These are phyloP conservation scores for Vimba vimba DNA, from an alignment of 2,113 vertebrate species.

Conservation along the genomic window DNA sequence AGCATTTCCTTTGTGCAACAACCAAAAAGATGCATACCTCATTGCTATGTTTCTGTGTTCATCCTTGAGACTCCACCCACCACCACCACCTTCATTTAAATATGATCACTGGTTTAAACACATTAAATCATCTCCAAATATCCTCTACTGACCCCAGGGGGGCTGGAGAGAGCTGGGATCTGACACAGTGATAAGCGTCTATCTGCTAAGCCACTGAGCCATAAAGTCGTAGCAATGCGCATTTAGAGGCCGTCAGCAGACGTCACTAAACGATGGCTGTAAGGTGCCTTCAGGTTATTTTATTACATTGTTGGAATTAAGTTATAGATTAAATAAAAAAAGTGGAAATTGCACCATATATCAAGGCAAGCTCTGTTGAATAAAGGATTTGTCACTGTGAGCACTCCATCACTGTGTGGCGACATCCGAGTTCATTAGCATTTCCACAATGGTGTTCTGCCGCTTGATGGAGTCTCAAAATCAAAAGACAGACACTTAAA, in stretches of 20 bases:
- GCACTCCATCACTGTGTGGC: conserved; percentile 25
- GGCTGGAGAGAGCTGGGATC: conserved; percentile 13
- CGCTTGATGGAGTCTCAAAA: conserved; percentile 1
- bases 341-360: conserved; percentile 45
- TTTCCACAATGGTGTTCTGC: conserved; percentile 42
- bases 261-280: conserved; percentile 42
- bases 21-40: conserved; percentile 62
- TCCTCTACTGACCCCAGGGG: conserved; percentile 35
- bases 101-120: conserved; percentile 43
- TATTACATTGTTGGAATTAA: conserved; percentile 41
- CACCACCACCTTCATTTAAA: not conserved
- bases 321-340: conserved; percentile 55
- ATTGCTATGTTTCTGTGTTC: not conserved
- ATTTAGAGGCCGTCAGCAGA: conserved; percentile 10
- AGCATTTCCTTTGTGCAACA: conserved; percentile 68
- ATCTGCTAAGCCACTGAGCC: conserved; percentile 7
- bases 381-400: conserved; percentile 17
- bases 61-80: not conserved
- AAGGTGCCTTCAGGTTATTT: conserved; percentile 44
- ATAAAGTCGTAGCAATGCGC: conserved; percentile 13
- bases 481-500: conserved; percentile 26
- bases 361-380: conserved; percentile 6
- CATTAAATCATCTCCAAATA: conserved; percentile 53
- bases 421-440: conserved; percentile 43
- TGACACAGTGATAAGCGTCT: conserved; percentile 24